Conservation (phyloP, 2,888 invertebrate genomes). For the Polydrusus cervinus region DNA sequence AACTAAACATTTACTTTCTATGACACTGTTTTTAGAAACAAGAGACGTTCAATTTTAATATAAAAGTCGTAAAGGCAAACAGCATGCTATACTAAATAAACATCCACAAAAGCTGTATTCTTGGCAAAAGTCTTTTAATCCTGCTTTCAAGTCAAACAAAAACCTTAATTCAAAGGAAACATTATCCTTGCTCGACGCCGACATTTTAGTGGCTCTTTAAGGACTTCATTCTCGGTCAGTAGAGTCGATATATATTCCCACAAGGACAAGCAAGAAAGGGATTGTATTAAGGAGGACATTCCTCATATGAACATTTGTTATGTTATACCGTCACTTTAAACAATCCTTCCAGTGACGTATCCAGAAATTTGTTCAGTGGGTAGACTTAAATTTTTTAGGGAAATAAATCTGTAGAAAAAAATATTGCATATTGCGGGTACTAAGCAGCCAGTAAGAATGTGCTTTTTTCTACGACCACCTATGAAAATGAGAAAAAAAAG, state of each 20-base stretch:
- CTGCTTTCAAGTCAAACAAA: constrained; percentile 19
- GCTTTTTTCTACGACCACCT: too few species aligned
- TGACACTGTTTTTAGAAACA: not conserved
- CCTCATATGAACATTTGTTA: too few species aligned
- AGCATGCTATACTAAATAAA: constrained; percentile 12
- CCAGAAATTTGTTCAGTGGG: too few species aligned
- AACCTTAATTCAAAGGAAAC: constrained; percentile 32
- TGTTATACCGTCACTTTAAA: too few species aligned
- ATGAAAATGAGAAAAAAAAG: too few species aligned
- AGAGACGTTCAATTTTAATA: not conserved
- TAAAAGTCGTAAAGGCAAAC: constrained; percentile 12
- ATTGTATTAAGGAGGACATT: not conserved
- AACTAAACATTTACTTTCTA: not conserved
- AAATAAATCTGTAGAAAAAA: too few species aligned
- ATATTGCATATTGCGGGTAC: too few species aligned
- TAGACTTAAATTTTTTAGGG: too few species aligned
- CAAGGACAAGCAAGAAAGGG: not conserved
- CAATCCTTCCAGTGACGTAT: too few species aligned
- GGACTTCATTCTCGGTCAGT: constrained; percentile 13
- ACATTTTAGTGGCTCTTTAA: constrained; percentile 27
- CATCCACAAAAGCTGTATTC: constrained; percentile 22
- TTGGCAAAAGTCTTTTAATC: constrained; percentile 30
- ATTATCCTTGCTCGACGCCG: constrained; percentile 21
- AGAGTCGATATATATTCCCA: constrained; percentile 2
- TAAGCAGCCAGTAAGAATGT: too few species aligned